These are phyloP conservation scores for Xerus rutilus DNA, from an alignment of 2,797 vertebrate genomes.

Conservation along the genomic window DNA sequence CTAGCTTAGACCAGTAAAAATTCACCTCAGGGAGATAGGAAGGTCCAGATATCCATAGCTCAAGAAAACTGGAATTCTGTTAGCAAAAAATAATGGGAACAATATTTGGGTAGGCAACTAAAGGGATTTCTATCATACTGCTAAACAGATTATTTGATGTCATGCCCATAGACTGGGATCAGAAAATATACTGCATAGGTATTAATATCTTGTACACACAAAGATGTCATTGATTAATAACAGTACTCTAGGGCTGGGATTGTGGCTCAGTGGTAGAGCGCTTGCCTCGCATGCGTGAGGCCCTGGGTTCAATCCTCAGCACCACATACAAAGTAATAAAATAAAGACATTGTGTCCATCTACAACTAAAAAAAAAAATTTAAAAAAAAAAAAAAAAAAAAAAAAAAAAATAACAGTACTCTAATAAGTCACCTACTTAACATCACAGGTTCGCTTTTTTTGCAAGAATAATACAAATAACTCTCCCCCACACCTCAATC, in stretches of 20 bases:
- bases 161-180: background rate
- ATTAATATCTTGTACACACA: background rate
- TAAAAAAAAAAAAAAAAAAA: no score
- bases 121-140: background rate
- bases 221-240: background rate
- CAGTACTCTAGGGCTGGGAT: background rate
- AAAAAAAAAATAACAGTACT: background rate
- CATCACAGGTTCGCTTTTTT: background rate
- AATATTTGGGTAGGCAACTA: background rate
- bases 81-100: constrained; percentile 1
- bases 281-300: no score
- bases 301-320: no score
- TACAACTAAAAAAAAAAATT: no score
- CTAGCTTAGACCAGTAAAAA: constrained; percentile 26
- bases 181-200: background rate
- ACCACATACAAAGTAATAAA: no score
- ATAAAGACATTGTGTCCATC: no score
- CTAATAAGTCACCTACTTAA: background rate
- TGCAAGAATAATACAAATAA: constrained; percentile 14
- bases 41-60: background rate
- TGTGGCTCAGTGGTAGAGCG: no score
- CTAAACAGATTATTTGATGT: background rate
- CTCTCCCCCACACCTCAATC: background rate
- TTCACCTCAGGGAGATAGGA: background rate
- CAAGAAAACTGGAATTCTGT: background rate